These are phyloP conservation scores for Drosophila greeni DNA, from an alignment of 2,888 invertebrate genomes.

Conservation along the genomic window DNA sequence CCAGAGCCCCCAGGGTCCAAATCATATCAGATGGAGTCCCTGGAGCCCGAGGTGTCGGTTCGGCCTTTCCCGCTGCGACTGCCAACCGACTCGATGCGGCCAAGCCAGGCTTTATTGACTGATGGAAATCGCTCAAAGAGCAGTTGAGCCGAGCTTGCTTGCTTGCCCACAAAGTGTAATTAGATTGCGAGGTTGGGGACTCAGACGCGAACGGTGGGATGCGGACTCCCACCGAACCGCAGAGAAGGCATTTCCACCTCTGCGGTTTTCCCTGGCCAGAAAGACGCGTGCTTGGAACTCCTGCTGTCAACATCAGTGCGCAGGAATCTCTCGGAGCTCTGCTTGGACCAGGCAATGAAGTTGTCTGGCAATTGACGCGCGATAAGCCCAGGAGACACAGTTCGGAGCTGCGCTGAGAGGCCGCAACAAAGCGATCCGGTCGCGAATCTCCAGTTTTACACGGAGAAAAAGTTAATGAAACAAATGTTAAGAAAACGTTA, in stretches of 20 bases:
- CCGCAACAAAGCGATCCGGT: conserved; percentile 28
- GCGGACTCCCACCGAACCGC: conserved; percentile 13
- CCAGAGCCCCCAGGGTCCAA: conserved; percentile 29
- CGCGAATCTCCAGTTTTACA: conserved; percentile 1
- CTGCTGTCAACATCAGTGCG: conserved; percentile 73
- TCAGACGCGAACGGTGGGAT: not conserved
- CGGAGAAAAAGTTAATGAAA: not conserved
- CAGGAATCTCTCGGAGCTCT: conserved; percentile 53
- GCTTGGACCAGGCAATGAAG: conserved; percentile 62
- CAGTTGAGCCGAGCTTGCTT: conserved; percentile 46
- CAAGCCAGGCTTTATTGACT: conserved; percentile 68
- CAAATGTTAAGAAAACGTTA: too few species aligned
- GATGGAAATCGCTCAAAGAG: conserved; percentile 74
- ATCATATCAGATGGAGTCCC: conserved; percentile 60
- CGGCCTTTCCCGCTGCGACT: conserved; percentile 61
- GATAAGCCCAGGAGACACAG: conserved; percentile 56
- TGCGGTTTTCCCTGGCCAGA: conserved; percentile 19
- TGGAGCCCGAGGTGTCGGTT: conserved; percentile 48
- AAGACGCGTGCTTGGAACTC: conserved; percentile 63
- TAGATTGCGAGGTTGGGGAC: conserved; percentile 53
- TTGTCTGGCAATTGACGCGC: conserved; percentile 71
- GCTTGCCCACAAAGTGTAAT: conserved; percentile 70
- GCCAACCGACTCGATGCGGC: conserved; percentile 20
- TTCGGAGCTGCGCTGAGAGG: conserved; percentile 25
- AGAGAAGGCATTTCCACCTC: conserved; percentile 13